Conservation (phyloP, 2,797 vertebrate genomes). For the Ptychobarbus kaznakovi region DNA sequence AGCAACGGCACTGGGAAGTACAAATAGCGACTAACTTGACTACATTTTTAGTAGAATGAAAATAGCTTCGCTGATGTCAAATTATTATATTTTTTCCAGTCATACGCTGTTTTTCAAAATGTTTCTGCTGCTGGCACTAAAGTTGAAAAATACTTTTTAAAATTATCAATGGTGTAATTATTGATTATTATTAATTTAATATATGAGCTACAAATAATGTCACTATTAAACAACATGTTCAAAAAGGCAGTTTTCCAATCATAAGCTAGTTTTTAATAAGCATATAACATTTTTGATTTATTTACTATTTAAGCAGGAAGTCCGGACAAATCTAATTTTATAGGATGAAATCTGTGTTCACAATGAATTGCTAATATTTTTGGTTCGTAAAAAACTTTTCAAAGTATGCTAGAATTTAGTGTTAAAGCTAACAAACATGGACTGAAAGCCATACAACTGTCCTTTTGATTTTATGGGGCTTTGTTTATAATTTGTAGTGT, state of each 20-base stretch:
- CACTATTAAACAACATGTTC: too few relatives aligned
- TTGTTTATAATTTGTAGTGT: not conserved
- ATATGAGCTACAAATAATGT: too few relatives aligned
- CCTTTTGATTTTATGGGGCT: not conserved
- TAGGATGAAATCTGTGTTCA: not conserved
- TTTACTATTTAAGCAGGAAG: too few relatives aligned
- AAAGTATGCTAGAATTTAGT: not conserved
- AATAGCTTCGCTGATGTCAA: not conserved
- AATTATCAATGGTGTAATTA: too few relatives aligned
- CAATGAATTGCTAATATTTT: not conserved
- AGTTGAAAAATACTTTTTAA: not conserved
- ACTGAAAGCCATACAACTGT: not conserved
- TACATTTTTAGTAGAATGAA: not conserved
- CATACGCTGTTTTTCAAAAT: not conserved
- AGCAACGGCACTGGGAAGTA: too few relatives aligned
- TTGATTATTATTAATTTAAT: too few relatives aligned
- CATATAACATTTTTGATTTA: too few relatives aligned
- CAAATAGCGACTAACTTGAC: not conserved
- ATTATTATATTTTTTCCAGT: not conserved
- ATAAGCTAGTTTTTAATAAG: too few relatives aligned
- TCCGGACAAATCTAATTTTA: not conserved
- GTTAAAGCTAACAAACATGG: not conserved
- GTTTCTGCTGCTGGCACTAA: too few relatives aligned
- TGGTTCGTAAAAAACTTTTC: not conserved
- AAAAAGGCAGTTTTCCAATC: too few relatives aligned